Evolutionary conservation across 2,113 vertebrate genomes (phyloP), one percentile per base, ranked within the genome.

Genomic region (Carollia perspicillata): DNA sequence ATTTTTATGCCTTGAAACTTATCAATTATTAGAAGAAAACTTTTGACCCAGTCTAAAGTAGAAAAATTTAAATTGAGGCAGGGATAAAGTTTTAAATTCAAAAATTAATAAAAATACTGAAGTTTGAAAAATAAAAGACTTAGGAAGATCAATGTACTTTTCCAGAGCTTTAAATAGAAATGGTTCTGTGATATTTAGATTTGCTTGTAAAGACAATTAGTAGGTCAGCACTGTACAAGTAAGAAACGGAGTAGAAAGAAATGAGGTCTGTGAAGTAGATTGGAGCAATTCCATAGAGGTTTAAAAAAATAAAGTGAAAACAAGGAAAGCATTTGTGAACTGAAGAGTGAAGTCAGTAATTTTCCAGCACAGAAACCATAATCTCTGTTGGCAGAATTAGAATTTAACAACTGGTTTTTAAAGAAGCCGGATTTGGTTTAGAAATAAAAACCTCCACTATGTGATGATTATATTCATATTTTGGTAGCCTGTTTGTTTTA

Each of bases 221-320:
- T 96, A 94, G 96, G 95, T 96, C 96, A 97, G 51, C 69, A n/a
- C 69, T 89, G 87, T 90, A 92, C 90, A 94, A 74, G 35, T 91
- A 89, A 92, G 88, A 92, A 97, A 93, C 74, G 72, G 40, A 92
- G 23, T 55, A 44, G 88, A 84, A 89, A 97, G 93, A 93, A 92
- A 89, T 42, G 75, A 86, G 87, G 79, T 84, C 84, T 81, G 79
- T 84, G 58, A 93, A 96, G 87, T 80, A 95, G 92, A 88, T 68
- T 95, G 94, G 96, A 97, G 51, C 93, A 93, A 77, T 94, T 94
- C 97, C 97, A 83, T 55, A 65, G 95, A 97, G 97, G 80, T 92
- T 89, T 11, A 72, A 89, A 94, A 58, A 58, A 58, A 93, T 75
- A 65, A 63, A 89, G 88, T 69, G 69, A 96, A 92, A 92, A 96